Percentiles rank a stretch among this genome's conserved stretches.
phyloP scores from a whole-genome alignment of 2,797 vertebrate genomes.

The Mus spretus region DNA sequence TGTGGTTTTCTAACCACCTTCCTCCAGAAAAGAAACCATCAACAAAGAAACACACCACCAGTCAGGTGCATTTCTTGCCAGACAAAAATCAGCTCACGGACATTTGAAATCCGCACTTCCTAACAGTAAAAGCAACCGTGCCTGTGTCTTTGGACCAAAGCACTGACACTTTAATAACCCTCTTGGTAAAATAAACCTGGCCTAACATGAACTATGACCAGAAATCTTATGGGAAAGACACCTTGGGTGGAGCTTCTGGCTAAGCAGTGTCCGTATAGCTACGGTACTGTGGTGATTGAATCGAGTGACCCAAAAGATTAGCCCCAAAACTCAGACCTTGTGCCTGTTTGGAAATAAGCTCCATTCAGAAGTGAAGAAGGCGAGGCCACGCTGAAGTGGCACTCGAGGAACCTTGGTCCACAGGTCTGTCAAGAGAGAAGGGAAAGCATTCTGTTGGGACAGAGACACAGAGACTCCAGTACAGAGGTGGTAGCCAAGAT shows the following conservation, averaged over 20 bases:
- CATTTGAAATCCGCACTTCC: slow-evolving; percentile 32
- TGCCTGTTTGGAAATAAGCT: not conserved
- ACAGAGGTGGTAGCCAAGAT: not conserved
- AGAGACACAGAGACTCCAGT: fast-evolving
- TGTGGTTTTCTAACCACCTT: slow-evolving; percentile 35
- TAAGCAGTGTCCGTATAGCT: not conserved
- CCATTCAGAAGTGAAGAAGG: not conserved
- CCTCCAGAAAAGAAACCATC: not conserved
- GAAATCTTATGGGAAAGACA: not conserved
- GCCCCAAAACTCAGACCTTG: not conserved
- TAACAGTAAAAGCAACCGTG: slow-evolving; percentile 30
- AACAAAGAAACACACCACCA: fast-evolving
- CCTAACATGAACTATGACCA: not conserved
- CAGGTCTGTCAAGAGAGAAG: not conserved
- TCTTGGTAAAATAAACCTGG: slow-evolving; percentile 36
- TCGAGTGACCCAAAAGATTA: not conserved
- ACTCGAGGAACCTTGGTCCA: not conserved
- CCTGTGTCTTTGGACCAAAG: not conserved
- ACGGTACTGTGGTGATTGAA: not conserved
- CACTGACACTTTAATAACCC: slow-evolving; percentile 16
- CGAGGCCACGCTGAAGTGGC: not conserved
- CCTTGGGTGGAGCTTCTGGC: not conserved
- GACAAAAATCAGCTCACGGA: slow-evolving; percentile 55
- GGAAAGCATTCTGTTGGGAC: not conserved
- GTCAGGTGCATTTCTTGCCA: not conserved